A percentile compares a stretch with the other conserved stretches of the same genome.
phyloP scores from a whole-genome alignment of 2,888 invertebrate species.

The Merodon equestris region DNA sequence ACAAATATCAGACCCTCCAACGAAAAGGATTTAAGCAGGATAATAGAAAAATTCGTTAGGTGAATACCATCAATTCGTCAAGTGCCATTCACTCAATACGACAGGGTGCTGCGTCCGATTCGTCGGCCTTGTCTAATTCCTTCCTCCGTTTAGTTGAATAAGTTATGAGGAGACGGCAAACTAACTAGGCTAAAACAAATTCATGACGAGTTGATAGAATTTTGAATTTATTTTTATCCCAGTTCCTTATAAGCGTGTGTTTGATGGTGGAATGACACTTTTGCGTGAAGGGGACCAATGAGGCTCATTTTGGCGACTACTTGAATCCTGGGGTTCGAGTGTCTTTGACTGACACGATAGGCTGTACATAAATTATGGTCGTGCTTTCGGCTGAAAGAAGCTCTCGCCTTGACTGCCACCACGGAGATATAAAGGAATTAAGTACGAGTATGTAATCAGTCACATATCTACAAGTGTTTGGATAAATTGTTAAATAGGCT shows the following conservation, averaged over 20 bases:
- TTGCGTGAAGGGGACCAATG: slow-evolving; percentile 65
- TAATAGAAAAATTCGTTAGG: slow-evolving; percentile 22
- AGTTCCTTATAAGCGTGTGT: not conserved
- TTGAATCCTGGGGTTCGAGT: slow-evolving; percentile 13
- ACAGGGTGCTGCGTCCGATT: slow-evolving; percentile 57
- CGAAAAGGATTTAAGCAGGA: not conserved
- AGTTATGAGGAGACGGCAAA: slow-evolving; percentile 19
- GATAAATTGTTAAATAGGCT: slow-evolving; percentile 68
- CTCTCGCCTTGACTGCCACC: slow-evolving; percentile 31
- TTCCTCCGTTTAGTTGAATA: slow-evolving; percentile 25
- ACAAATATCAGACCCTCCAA: too few relatives aligned
- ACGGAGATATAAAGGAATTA: slow-evolving; percentile 63
- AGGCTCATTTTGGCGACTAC: slow-evolving; percentile 54
- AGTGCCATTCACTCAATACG: slow-evolving; percentile 43
- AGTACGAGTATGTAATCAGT: slow-evolving; percentile 66
- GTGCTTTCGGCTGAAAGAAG: slow-evolving; percentile 13
- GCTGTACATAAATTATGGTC: slow-evolving; percentile 48
- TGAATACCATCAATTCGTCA: slow-evolving; percentile 48
- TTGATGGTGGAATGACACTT: slow-evolving; percentile 57
- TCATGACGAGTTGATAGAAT: slow-evolving; percentile 59
- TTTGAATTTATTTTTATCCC: slow-evolving; percentile 53
- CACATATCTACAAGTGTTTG: slow-evolving; percentile 67
- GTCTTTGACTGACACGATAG: slow-evolving; percentile 28
- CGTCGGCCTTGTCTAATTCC: slow-evolving; percentile 47
- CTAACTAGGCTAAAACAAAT: slow-evolving; percentile 37